Conservation (phyloP, 2,888 invertebrate species). For the Nebria brevicollis region DNA sequence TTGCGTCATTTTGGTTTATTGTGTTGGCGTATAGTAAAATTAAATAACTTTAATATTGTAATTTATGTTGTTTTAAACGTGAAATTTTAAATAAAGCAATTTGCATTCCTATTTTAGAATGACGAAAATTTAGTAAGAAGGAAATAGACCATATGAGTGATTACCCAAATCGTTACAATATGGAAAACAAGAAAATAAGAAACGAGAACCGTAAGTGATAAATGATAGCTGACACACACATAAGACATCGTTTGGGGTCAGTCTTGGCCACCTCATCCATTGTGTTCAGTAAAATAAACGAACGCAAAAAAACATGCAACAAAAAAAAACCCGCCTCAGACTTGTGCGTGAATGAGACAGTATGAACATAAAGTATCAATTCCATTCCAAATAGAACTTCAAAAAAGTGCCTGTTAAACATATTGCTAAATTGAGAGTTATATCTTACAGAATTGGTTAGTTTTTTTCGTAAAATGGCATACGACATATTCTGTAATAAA, state of each 20-base stretch:
- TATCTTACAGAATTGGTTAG: background rate
- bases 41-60: no score
- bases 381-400: background rate
- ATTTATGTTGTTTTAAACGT: no score
- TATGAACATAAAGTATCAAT: conserved; percentile 7
- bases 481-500: no score
- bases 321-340: background rate
- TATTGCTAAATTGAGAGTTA: background rate
- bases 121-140: background rate
- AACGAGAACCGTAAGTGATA: conserved; percentile 20
- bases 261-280: conserved; percentile 40
- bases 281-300: conserved; percentile 24
- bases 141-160: background rate
- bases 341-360: conserved; percentile 11
- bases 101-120: background rate
- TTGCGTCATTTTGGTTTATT: no score
- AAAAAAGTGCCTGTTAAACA: background rate
- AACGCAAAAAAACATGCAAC: conserved; percentile 21
- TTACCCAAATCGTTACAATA: conserved; percentile 14
- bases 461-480: background rate
- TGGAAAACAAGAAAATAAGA: background rate
- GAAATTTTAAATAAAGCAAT: background rate
- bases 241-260: conserved; percentile 30
- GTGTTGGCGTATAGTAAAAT: no score
- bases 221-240: conserved; percentile 37